These are phyloP conservation scores for Theonella swinhoei DNA, from an alignment of 37 sponge, comb jelly and placozoan genomes.

Conservation along the genomic window DNA sequence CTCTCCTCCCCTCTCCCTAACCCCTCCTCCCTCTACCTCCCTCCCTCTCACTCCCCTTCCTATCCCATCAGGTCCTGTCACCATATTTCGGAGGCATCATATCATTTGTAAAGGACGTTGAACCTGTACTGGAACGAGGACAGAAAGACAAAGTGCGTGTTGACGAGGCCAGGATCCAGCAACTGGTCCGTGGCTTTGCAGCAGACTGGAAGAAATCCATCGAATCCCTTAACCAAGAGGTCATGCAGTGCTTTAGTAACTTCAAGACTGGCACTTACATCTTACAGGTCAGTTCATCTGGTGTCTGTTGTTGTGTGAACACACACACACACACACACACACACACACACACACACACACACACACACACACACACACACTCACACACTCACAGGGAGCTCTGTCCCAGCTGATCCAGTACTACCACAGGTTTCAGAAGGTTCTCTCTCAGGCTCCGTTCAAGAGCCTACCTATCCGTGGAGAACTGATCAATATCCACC, in stretches of 20 bases:
- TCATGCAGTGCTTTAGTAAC: constrained; percentile 94
- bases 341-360: background rate
- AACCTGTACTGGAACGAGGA: constrained; percentile 80
- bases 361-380: background rate
- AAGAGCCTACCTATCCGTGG: constrained; percentile 70
- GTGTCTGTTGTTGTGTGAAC: background rate
- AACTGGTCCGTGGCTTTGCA: constrained; percentile 87
- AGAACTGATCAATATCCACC: constrained; percentile 94
- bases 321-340: background rate
- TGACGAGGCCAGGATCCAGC: constrained; percentile 80
- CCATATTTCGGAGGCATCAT: constrained; percentile 97
- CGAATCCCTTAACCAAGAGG: constrained; percentile 82
- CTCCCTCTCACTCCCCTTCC: background rate
- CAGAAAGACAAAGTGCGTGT: constrained; percentile 55
- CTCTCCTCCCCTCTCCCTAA: background rate
- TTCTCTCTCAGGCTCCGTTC: constrained; percentile 90
- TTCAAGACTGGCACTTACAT: constrained; percentile 98
- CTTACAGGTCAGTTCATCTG: constrained; percentile 69
- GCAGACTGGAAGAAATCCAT: constrained; percentile 93
- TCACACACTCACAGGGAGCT: constrained; percentile 50
- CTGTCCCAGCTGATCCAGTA: constrained; percentile 96
- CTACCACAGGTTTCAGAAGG: constrained; percentile 95
- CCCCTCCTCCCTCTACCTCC: background rate
- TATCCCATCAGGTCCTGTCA: constrained; percentile 69
- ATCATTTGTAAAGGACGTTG: constrained; percentile 91